Evolutionary conservation across 2,797 vertebrate genomes (phyloP).

Genomic region (Halcyon badia): DNA sequence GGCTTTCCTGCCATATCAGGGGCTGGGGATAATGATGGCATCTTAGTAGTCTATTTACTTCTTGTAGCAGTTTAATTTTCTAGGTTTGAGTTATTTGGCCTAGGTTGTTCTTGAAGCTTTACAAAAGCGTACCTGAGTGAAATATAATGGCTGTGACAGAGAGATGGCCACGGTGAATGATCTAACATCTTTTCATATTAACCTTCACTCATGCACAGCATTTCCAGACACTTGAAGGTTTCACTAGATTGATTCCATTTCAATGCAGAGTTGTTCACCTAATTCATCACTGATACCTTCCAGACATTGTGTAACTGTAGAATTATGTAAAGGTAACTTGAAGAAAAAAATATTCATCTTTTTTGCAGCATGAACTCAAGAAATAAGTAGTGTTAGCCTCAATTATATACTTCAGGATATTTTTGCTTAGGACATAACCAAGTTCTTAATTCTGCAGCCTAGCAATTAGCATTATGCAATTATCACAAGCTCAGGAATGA

Average conservation of each 20-base stretch:
- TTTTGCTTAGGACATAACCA: not conserved
- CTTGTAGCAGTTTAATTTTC: not conserved
- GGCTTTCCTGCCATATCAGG: not conserved
- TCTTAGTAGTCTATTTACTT: not conserved
- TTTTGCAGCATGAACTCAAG: not conserved
- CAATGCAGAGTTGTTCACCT: not conserved
- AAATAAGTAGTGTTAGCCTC: not conserved
- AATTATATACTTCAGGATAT: not conserved
- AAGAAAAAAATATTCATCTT: not conserved
- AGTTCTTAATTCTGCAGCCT: not conserved
- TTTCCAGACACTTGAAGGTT: not conserved
- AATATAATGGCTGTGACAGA: not conserved
- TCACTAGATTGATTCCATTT: not conserved
- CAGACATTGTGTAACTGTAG: not conserved
- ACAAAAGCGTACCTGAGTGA: not conserved
- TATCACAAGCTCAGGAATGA: not conserved
- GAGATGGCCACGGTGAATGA: not conserved
- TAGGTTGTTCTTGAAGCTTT: not conserved
- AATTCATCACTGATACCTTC: not conserved
- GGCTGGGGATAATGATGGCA: not conserved
- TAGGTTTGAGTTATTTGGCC: not conserved
- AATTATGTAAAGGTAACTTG: not conserved
- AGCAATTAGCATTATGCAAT: not conserved
- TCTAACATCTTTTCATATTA: not conserved
- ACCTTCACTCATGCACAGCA: not conserved